Evolutionary conservation across 2,797 vertebrate genomes (phyloP), one percentile per base, ranked within the genome.

Genomic region (Microctenopoma lineatum): DNA sequence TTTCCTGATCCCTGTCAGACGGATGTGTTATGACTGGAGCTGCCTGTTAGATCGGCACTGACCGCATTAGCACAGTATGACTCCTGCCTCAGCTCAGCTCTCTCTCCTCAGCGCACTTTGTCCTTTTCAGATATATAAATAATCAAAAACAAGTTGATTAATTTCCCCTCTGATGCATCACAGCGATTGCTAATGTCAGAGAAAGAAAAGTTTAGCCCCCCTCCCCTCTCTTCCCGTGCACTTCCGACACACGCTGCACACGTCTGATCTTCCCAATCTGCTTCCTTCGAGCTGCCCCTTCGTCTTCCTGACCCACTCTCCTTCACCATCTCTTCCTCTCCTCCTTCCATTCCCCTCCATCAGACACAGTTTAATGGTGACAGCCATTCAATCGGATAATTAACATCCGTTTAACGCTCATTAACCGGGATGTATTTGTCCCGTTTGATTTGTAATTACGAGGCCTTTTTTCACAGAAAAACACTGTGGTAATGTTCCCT

Each of bases 371-470:
- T 87, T 91, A 85, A 91, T 89, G 81, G 87, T 90, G 90, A 93
- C 93, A 94, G 91, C 86, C 91, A 88, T 91, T 94, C 89, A 93
- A 90, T 93, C 89, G 92, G 89, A 92, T 93, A 94, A 95, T 95
- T 93, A 94, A 89, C 87, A 88, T 81, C 87, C 83, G 75, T 92
- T 93, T 93, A 94, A 91, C 84, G 89, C 88, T 93, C 92, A 93
- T 94, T 94, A 92, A 85, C 83, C 70, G 59, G 76, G 83, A 92
- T 84, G 88, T 88, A 84, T 93, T 92, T 92, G 91, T 92, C 91
- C 87, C 75, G 68, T 93, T 91, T 93, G 89, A 92, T 90, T 93
- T 87, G 89, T 88, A 90, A 91, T 92, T 92, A 89, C 85, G 75
- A 81, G 82, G 57, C 74, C 73, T 75, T 87, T 52, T 90, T 90